phyloP scores from a whole-genome alignment of 2,888 invertebrate species.

The Stenotaenia linearis region DNA sequence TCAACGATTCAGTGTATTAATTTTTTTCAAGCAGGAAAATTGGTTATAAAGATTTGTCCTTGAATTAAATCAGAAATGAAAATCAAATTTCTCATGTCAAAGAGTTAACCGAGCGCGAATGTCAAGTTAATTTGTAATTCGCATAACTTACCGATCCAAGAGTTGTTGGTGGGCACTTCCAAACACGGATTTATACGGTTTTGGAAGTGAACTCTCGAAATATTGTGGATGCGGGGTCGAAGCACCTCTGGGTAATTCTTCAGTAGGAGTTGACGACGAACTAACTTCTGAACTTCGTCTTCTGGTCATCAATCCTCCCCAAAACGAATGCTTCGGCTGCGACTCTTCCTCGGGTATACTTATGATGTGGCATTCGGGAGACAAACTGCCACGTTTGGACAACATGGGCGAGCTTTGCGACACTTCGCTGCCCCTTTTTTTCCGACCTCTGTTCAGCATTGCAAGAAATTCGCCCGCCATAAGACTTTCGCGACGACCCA shows the following conservation, averaged over 20 bases:
- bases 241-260: neutral
- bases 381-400: neutral
- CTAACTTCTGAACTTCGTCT: neutral
- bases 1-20: neutral
- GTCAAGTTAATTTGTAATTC: neutral
- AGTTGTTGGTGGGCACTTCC: neutral
- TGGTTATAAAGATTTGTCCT: neutral
- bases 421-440: conserved; percentile 15
- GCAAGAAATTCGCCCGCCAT: conserved; percentile 35
- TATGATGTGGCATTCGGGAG: conserved; percentile 14
- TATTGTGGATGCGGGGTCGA: neutral
- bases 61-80: neutral
- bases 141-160: neutral
- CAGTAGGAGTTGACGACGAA: neutral
- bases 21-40: neutral
- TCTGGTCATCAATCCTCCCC: neutral
- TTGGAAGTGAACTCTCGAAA: neutral
- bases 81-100: neutral
- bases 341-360: neutral
- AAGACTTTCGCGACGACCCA: conserved; percentile 35
- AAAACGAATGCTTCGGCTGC: neutral
- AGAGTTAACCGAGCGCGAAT: neutral
- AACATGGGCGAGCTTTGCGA: neutral
- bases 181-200: conserved; percentile 28
- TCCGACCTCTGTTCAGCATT: conserved; percentile 34